Base-by-base conservation (phyloP, 1,140 invertebrate species). In the Bactericera cockerelli region DNA sequence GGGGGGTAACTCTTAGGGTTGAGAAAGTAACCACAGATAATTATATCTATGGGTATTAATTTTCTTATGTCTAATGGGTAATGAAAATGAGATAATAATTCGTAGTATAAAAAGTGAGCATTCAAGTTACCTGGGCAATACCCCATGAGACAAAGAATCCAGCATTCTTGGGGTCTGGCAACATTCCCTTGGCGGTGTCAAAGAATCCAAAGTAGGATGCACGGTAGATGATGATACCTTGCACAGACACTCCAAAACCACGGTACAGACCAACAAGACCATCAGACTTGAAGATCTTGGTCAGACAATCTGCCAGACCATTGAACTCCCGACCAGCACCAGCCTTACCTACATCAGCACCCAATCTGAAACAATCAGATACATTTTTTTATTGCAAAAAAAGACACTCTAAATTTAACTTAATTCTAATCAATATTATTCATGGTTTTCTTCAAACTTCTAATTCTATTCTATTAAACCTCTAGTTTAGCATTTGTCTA, bases 151-250 rank as follows among this genome's bases (percentile, higher is more conserved):
- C 76, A 59, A 91, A 74, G 69, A 94, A 75, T 55, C 84, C 83
- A 64, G 87, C 89, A 71, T 84, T 84, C 77, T 89, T 88, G 58
- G 86, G 81, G 68, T 93, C 83, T 62, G 89, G 82, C 66, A 91
- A 72, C 78, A 89, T 83, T 63, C 84, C 87, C 73, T 87, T 90
- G 59, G 86, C 81, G 36, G 92, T 95, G 75, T 97, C 93, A 73
- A 90, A 97, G 75, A 92, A 85, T 65, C 93, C 93, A 73, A 97
- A 97, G 79, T 94, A 97, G 64, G 86, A 81, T 26, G 91, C 93
- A 71, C 91, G 78, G 75, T 89, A 89, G 73, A 89, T 87, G 66
- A 89, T 84, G 71, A 89, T 89, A 68, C 88, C 88, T 72, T 91
- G 87, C 33, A 91, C 91, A 49, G 91, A 95, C 60, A 95, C 91